These are phyloP conservation scores for Plemyria rubiginata DNA, from an alignment of 2,888 invertebrate genomes.

Conservation along the genomic window DNA sequence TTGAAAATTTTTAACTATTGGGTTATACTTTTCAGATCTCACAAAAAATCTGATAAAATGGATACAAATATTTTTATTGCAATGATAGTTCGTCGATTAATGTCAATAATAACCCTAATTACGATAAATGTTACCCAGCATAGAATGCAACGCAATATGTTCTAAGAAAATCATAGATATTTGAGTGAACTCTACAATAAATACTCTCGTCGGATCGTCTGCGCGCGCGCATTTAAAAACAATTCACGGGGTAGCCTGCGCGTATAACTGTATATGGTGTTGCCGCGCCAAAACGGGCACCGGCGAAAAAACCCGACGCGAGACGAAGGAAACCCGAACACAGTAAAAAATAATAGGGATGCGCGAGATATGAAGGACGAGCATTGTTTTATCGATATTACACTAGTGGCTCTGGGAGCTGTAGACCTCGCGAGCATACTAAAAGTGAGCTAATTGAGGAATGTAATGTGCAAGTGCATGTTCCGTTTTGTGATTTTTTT, in stretches of 20 bases:
- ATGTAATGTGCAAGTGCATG: too few species aligned
- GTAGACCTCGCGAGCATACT: too few species aligned
- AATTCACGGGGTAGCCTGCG: conserved; percentile 81
- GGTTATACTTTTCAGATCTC: not conserved
- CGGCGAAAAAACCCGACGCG: conserved; percentile 74
- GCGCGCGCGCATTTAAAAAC: conserved; percentile 74
- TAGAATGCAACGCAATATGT: conserved; percentile 1
- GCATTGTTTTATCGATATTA: conserved; percentile 21
- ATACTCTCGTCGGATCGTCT: conserved; percentile 32
- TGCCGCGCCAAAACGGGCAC: conserved; percentile 73
- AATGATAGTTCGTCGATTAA: not conserved
- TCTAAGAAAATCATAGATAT: conserved; percentile 36
- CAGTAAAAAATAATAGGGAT: conserved; percentile 57
- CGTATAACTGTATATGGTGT: conserved; percentile 82
- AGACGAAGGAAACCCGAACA: conserved; percentile 74
- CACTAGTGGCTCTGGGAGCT: too few species aligned
- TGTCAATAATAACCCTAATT: not conserved
- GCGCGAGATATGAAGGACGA: conserved; percentile 16
- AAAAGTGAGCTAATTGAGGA: too few species aligned
- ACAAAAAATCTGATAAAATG: not conserved
- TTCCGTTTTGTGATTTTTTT: too few species aligned
- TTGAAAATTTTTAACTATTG: not conserved
- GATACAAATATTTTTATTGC: not conserved
- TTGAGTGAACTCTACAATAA: conserved; percentile 37
- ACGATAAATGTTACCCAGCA: not conserved